These are phyloP conservation scores for Aspidiotus destructor DNA, from an alignment of 2,888 invertebrate species.

Conservation along the genomic window DNA sequence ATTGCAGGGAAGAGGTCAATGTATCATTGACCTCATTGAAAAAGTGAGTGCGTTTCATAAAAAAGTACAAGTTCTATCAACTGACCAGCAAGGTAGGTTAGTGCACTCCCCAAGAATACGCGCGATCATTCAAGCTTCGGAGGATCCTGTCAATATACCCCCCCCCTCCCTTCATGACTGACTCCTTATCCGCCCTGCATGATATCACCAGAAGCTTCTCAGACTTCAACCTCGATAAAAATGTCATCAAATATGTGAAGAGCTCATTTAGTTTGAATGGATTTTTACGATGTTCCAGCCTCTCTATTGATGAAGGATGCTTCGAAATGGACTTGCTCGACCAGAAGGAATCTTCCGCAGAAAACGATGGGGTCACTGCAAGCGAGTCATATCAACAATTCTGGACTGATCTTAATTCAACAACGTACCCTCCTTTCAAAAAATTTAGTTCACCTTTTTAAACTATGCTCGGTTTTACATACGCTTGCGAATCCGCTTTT, in stretches of 20 bases:
- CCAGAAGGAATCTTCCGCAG: not conserved
- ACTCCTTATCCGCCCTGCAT: not conserved
- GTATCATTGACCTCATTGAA: not conserved
- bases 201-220: not conserved
- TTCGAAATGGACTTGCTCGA: not conserved
- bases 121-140: not conserved
- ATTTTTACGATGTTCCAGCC: not conserved
- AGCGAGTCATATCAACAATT: not conserved
- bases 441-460: not conserved
- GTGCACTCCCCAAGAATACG: not conserved
- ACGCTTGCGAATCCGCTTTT: not conserved
- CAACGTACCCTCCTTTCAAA: not conserved
- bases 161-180: not conserved
- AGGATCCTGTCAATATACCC: not conserved
- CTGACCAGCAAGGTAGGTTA: not conserved
- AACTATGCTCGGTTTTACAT: not conserved
- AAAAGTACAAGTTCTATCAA: not conserved
- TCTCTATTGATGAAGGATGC: not conserved
- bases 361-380: not conserved
- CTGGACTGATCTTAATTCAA: not conserved
- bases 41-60: not conserved
- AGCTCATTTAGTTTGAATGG: not conserved
- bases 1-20: not conserved
- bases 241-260: not conserved
- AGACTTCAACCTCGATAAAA: not conserved